Evolutionary conservation across 2,113 vertebrate species (phyloP).

Genomic region (Brachionichthys hirsutus): DNA sequence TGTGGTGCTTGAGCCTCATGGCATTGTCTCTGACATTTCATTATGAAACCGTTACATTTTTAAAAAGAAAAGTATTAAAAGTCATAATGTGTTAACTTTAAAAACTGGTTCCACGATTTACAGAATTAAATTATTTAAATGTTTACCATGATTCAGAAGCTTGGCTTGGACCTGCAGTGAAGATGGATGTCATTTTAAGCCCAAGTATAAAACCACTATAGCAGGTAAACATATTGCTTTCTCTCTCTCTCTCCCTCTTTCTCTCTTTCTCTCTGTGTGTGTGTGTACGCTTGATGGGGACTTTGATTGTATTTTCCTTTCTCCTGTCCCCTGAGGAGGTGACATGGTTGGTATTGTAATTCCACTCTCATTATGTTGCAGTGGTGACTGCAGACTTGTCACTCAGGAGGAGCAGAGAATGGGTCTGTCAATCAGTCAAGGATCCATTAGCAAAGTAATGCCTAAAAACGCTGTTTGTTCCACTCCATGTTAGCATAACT

Average conservation of each 20-base stretch:
- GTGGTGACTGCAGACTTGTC: slow-evolving; percentile 70
- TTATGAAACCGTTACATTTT: no score
- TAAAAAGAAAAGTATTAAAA: no score
- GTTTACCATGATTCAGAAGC: background rate
- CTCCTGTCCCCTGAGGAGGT: slow-evolving; percentile 74
- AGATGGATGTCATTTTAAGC: slow-evolving; percentile 16
- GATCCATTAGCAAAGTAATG: slow-evolving; percentile 62
- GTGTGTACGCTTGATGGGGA: slow-evolving; percentile 48
- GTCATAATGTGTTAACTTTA: background rate
- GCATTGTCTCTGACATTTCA: no score
- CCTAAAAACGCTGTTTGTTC: slow-evolving; percentile 35
- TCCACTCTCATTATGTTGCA: slow-evolving; percentile 74
- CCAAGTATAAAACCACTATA: slow-evolving; percentile 15
- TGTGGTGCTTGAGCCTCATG: no score
- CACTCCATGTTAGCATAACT: slow-evolving; percentile 67
- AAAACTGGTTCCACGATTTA: background rate
- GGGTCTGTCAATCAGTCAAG: slow-evolving; percentile 75
- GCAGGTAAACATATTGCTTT: slow-evolving; percentile 15
- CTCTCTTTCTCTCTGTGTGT: no score
- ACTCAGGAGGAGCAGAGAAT: slow-evolving; percentile 74
- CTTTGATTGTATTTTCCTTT: slow-evolving; percentile 73
- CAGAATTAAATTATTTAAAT: slow-evolving; percentile 4
- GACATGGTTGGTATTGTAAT: slow-evolving; percentile 78
- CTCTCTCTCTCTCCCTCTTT: no score
- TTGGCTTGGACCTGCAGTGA: slow-evolving; percentile 1